Evolutionary conservation across 2,113 vertebrate genomes (phyloP).

Genomic region (Orientallactaga bullata): DNA sequence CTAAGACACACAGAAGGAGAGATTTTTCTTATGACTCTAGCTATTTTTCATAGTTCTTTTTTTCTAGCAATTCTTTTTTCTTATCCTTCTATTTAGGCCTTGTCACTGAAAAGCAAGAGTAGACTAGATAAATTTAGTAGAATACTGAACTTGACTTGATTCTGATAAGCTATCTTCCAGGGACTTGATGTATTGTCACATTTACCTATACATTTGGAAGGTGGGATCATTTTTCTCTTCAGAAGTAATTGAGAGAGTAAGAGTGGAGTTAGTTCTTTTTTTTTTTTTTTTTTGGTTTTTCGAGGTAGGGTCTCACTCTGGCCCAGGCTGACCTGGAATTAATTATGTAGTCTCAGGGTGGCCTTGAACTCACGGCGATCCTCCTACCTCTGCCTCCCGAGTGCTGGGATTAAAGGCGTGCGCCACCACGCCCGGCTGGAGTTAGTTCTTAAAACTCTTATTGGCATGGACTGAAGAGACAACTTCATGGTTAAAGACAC

Average conservation of each 20-base stretch:
- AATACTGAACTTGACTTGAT: neutral
- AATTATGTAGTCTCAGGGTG: too few relatives aligned
- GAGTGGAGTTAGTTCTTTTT: neutral
- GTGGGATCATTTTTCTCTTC: neutral
- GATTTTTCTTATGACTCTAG: neutral
- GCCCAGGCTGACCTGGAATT: too few relatives aligned
- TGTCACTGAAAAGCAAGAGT: constrained; percentile 32
- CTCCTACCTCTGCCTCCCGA: too few relatives aligned
- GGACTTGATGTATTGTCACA: neutral
- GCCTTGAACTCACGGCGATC: too few relatives aligned
- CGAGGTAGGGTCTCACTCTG: too few relatives aligned
- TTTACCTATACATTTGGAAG: neutral
- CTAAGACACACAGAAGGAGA: neutral
- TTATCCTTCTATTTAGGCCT: neutral
- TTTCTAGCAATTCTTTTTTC: constrained; percentile 29
- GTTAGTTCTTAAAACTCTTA: constrained; percentile 18
- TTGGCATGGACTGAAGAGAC: too few relatives aligned
- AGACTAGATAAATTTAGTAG: neutral
- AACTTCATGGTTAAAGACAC: too few relatives aligned
- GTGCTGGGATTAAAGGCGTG: too few relatives aligned
- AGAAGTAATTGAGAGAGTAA: constrained; percentile 19
- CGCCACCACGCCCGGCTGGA: too few relatives aligned
- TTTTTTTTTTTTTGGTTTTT: too few relatives aligned
- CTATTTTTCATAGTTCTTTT: neutral
- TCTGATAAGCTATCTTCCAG: neutral